Evolutionary conservation across 2,113 vertebrate genomes (phyloP), one percentile per base, ranked within the genome.

Genomic region (Callorhinus ursinus): DNA sequence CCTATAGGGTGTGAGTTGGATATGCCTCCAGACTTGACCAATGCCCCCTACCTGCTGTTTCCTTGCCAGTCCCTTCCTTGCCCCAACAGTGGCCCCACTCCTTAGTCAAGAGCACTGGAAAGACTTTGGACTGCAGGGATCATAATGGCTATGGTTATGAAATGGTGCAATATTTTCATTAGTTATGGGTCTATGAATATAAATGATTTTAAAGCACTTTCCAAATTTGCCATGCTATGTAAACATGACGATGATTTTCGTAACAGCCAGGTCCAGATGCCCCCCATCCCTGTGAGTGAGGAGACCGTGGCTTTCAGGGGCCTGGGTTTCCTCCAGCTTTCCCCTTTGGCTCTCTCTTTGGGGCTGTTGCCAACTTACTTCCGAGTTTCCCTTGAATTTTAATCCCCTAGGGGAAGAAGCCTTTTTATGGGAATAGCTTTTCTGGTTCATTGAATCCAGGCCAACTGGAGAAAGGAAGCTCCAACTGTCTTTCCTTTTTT

Each of bases 161-260:
- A 84, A 39, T 1, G 3, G 61, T 82, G 31, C 49, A 39, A 19
- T 90, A 55, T 86, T 83, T 90, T 83, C 67, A 69, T 90, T 87
- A 76, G 59, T 83, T 91, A 82, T 8, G 92, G 46, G 55, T 77
- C 72, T 74, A 15, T 51, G 67, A 65, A 83, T 67, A 69, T 65
- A 87, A 93, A 89, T 59, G 16, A 79, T 76, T 86, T 71, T 36
- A 81, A 67, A 77, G 74, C 26, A 6, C 88, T 94, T 95, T 93
- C 90, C 49, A 72, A 69, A 87, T 76, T 57, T 16, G 26, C 24
- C 22, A 2, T 31, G 22, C 80, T 82, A 42, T 24, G 9, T 57
- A n/a, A 81, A 59, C 14, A 24, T 80, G 51, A 33, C 51, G 65
- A 55, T 53, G 39, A 81, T 74, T 95, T 92, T 57, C 33, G 7